Evolutionary conservation across 2,113 vertebrate genomes (phyloP), one percentile per base, ranked within the genome.

Genomic region (Hydropotes inermis): DNA sequence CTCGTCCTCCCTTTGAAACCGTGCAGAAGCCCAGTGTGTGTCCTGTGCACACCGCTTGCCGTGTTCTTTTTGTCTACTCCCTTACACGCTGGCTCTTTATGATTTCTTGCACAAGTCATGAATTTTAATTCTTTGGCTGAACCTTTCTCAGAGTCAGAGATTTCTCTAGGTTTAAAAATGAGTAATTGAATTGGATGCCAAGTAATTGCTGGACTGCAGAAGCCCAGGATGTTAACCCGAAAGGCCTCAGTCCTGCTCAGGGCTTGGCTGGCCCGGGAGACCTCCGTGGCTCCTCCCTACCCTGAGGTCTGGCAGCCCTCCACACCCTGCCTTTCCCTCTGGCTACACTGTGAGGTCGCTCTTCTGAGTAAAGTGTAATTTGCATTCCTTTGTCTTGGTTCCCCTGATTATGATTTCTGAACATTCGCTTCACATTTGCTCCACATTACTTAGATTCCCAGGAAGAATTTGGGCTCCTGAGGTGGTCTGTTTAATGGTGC

Each of bases 11-110:
- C 54, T 45, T 83, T 36, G 15, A 52, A 45, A 70, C 15, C 17
- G 2, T 30, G 6, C 61, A 14, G 17, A 9, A 47, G 50, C 45
- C 58, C 19, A 1, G 0, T 0, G 0, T 27, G 28, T 79, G 30
- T 83, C 52, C 3, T n/a, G 15, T 39, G 36, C 3, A 70, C 5
- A 21, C 21, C 36, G 58, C 30, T 79, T 9, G 30, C 83, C 52
- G 1, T 3, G 13, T 64, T n/a, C 36, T 70, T 81, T 67, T 47
- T 30, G 82, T 54, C 58, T 52, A n/a, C 39, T 16, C 76, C 16
- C 43, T 58, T 7, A 6, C 57, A 57, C 0, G 2, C 16, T 9
- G 36, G 11, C 12, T 28, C 16, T 92, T 86, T 50, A 76, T 76
- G 2, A 23, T 50, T 88, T 89, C 57, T 89, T 43, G 33, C 1